Evolutionary conservation across 2,797 vertebrate species (phyloP), one percentile per base, ranked within the genome.

Genomic region (Fringilla coelebs): DNA sequence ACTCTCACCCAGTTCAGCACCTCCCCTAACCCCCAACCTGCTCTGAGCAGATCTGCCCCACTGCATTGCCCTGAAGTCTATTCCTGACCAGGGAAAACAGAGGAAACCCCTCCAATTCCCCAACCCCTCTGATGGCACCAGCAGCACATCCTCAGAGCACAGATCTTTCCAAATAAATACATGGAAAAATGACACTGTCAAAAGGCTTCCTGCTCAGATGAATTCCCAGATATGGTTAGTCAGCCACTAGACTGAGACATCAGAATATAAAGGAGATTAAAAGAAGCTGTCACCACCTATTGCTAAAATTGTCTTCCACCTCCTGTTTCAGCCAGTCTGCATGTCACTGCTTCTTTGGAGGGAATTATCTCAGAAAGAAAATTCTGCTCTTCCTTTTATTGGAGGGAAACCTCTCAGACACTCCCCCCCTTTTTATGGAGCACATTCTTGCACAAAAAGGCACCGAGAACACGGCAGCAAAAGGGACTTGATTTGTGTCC

Each of bases 241-340:
- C 88, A 84, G 62, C 46, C 77, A 46, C 66, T 41, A 26, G 74
- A 72, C 52, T 51, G 81, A 80, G 32, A 67, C 84, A 63, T 10
- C 49, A 49, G 70, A 63, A 74, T 17, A n/a, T 38, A 67, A 67
- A 20, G 52, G 72, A 74, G 43, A 63, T 58, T 65, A 92, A 93
- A 85, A 93, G 95, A 21, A 93, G 58, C 89, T 72, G 87, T 85
- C 94, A 91, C 60, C 95, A 93, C 91, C 94, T 76, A 71, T 49
- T 41, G 91, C 78, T 79, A 52, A 85, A 70, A 85, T 74, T 31
- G 41, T 63, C 61, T 80, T 52, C 71, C 13, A 29, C 66, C 61
- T 90, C 90, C 80, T 48, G 58, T 22, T 61, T 9, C 61, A 75
- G 67, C 36, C 65, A 31, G 72, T 3, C 65, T 58, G 79, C 60